Evolutionary conservation across 1,140 invertebrate species (phyloP).

Genomic region (Ceratitis capitata): DNA sequence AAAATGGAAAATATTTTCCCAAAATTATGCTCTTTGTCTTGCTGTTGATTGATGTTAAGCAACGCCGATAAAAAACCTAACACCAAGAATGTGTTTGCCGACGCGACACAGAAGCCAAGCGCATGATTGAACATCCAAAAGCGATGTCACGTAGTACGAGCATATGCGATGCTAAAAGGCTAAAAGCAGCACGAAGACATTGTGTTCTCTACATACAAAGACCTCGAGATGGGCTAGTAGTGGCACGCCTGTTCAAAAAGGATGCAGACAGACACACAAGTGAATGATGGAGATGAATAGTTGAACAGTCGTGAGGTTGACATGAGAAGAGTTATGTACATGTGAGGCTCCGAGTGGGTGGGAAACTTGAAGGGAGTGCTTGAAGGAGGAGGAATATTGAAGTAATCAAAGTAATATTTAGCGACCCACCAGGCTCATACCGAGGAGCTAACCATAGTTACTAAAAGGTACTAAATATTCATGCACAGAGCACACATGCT

Average conservation of each 20-base stretch:
- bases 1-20: not conserved
- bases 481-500: not conserved
- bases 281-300: not conserved
- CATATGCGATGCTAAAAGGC: not conserved
- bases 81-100: not conserved
- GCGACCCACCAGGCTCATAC: not conserved
- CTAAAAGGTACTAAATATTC: not conserved
- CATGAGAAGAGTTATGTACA: slow-evolving; percentile 9
- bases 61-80: not conserved
- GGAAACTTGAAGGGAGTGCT: too few relatives aligned
- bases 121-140: not conserved
- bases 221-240: not conserved
- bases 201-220: not conserved
- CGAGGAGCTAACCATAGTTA: not conserved
- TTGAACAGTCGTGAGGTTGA: not conserved
- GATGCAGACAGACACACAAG: not conserved
- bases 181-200: not conserved
- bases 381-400: too few relatives aligned
- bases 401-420: not conserved
- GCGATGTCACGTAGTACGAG: not conserved
- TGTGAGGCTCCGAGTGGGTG: not conserved
- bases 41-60: not conserved
- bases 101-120: not conserved
- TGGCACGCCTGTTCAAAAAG: too few relatives aligned
- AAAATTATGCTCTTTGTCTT: too few relatives aligned